Evolutionary conservation across 2,113 vertebrate species (phyloP).

Genomic region (Lasiurus cinereus): DNA sequence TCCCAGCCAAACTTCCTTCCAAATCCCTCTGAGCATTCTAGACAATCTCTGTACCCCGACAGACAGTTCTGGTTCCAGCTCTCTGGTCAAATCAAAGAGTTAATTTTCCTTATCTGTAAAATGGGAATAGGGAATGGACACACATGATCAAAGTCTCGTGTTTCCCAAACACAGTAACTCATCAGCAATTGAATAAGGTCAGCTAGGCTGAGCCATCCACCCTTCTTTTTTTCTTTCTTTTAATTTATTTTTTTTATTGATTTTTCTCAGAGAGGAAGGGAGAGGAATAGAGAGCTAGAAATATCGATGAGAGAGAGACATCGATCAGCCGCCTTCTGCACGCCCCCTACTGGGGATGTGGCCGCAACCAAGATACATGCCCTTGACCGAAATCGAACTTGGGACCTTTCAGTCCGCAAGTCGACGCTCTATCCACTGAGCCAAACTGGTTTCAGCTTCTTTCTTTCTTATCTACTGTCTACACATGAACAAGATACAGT

Average conservation of each 20-base stretch:
- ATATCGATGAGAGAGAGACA: too few relatives aligned
- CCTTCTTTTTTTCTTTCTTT: slow-evolving; percentile 35
- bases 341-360: too few relatives aligned
- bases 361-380: too few relatives aligned
- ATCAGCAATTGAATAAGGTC: slow-evolving; percentile 20
- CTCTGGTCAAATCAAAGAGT: slow-evolving; percentile 48
- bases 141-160: background rate
- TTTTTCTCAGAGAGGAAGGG: too few relatives aligned
- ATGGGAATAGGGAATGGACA: background rate
- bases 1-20: background rate
- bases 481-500: background rate
- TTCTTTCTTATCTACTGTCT: slow-evolving; percentile 7
- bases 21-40: background rate
- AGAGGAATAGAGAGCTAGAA: too few relatives aligned
- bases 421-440: too few relatives aligned
- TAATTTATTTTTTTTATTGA: background rate
- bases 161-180: slow-evolving; percentile 52
- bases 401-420: too few relatives aligned
- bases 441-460: background rate
- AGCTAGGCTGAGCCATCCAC: background rate
- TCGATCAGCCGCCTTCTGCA: too few relatives aligned
- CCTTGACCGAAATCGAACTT: too few relatives aligned
- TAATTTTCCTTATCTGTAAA: slow-evolving; percentile 34
- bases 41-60: background rate
- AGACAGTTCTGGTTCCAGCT: background rate